Evolutionary conservation across 2,888 invertebrate species (phyloP), one percentile per base, ranked within the genome.

Genomic region (Lasioglossum figueresi): DNA sequence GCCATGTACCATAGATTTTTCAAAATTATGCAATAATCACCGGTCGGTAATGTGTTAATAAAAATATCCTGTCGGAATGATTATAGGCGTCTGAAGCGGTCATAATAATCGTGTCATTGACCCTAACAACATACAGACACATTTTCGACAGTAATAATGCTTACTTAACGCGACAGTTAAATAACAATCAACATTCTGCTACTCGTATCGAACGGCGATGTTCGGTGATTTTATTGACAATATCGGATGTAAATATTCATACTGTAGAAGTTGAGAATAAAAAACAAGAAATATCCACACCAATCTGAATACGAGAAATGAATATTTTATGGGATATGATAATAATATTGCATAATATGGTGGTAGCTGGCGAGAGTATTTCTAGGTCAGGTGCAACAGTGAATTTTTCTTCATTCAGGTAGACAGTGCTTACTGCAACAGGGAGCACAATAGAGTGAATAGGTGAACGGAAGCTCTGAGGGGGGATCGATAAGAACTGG

Each of bases 401-500:
- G n/a, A 37, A 37, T 37, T 71, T n/a, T 71, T 43, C 43, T 43
- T n/a, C n/a, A 34, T 68, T 37, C 68, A 37, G 37, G 23, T 68
- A 37, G 37, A 68, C 37, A 37, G 68, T 68, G 27, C 27, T 16
- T 19, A 40, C 43, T 43, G 71, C 71, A 71, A 56, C 71, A 76
- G 63, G 23, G 43, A 72, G 34, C 43, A 76, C 43, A 52, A 68
- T 76, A 68, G 14, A 56, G 4, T 37, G 68, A 68, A 68, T 68
- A 52, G 77, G 68, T n/a, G 73, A 89, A 88, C 73, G 85, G 90
- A 90, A 92, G 66, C 31, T 88, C 86, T 86, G 86, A 82, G 80
- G 74, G 83, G 79, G 86, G 88, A 92, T 91, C 91, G 92, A 93
- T 93, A 91, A 90, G 91, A 93, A 92, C 85, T 92, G 89, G 92